Base-by-base conservation (phyloP, 2,113 vertebrate genomes). In the Carassius auratus region DNA sequence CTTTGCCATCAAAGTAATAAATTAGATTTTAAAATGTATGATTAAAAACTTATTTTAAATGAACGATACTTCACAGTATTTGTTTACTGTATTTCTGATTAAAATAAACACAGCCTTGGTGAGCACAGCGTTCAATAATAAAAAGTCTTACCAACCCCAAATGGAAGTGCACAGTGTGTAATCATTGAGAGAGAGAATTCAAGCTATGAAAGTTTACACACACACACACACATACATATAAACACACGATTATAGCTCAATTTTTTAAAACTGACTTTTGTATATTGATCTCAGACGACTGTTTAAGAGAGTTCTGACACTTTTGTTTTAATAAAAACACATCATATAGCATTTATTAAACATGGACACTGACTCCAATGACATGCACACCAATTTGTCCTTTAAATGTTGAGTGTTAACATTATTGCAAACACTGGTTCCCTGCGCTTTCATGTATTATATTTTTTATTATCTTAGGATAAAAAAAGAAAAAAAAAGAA, bases 381-480 rank as follows among this genome's bases (percentile, higher is more conserved):
- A 88, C 93, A 94, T 95, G 93, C 93, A 94, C 92, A 92, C 92
- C 91, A 92, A 89, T 91, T 89, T 91, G 91, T 93, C 92, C 90
- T 93, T 91, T 91, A 92, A 93, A 92, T 92, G 94, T 91, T 87
- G 83, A 93, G 93, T 93, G 93, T 93, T 88, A 91, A 94, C 93
- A 93, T 93, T 92, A 94, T 90, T 92, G 92, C 93, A 94, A 94
- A 94, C 94, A 94, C 93, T 91, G 90, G 92, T 92, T 93, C 93
- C 93, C 93, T 93, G 94, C 92, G 90, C 92, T 94, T 95, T 93
- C 92, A 93, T 95, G 93, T 94, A 94, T 95, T 94, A 94, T 92
- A 94, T 93, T 95, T 95, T 87, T 85, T 94, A 95, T 95, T 95
- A 94, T 95, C 92, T 94, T 94, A 94, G 92, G 92, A 95, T 94